Evolutionary conservation across 2,113 vertebrate genomes (phyloP).

Genomic region (Prionailurus viverrinus): DNA sequence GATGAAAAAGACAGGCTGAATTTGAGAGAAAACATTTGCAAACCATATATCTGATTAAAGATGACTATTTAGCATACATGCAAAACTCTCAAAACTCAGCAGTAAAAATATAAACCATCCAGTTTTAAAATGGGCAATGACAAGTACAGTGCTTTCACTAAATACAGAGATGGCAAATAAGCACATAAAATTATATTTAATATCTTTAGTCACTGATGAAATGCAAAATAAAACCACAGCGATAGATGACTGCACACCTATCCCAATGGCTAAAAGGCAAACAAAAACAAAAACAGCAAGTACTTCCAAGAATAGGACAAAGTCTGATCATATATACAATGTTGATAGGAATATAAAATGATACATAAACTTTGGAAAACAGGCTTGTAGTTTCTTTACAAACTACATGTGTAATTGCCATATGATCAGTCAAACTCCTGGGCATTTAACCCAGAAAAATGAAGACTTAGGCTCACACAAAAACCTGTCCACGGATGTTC

Average conservation of each 20-base stretch:
- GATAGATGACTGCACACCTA: not conserved
- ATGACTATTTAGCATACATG: not conserved
- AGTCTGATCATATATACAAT: not conserved
- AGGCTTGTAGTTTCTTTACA: not conserved
- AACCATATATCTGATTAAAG: not conserved
- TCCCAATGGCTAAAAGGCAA: not conserved
- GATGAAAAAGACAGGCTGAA: not conserved
- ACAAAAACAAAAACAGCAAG: not conserved
- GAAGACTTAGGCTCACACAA: not conserved
- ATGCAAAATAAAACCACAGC: no score
- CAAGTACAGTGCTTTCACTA: no score
- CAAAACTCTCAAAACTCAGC: not conserved
- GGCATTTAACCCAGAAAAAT: not conserved
- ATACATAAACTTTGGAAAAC: not conserved
- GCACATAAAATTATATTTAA: no score
- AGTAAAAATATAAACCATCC: not conserved
- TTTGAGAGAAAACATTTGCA: not conserved
- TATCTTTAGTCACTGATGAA: no score
- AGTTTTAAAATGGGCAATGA: no score
- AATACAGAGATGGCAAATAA: no score
- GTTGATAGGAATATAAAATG: not conserved
- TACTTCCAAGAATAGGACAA: not conserved
- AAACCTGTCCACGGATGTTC: not conserved
- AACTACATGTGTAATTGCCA: not conserved
- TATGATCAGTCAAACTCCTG: not conserved